Evolutionary conservation across 2,113 vertebrate species (phyloP).

Genomic region (Mustelus asterias): DNA sequence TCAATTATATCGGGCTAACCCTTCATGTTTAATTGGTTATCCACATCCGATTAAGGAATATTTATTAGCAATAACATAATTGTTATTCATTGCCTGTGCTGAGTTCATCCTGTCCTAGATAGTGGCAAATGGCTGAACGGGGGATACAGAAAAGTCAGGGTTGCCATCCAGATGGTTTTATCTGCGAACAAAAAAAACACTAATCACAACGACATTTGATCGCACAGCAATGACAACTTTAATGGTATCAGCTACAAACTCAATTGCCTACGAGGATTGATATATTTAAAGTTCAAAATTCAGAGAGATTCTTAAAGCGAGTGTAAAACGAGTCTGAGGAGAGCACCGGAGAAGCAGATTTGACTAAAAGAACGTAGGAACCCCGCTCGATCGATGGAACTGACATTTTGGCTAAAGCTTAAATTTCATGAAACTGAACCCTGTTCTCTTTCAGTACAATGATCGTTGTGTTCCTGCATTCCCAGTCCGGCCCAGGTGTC

Average conservation of each 20-base stretch:
- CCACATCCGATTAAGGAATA: neutral
- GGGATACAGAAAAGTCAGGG: neutral
- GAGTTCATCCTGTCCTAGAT: neutral
- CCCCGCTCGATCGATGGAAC: neutral
- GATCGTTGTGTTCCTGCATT: constrained; percentile 1
- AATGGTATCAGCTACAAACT: no score
- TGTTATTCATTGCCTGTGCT: neutral
- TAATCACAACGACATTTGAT: neutral
- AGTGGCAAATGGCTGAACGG: neutral
- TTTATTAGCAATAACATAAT: neutral
- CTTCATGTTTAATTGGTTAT: neutral
- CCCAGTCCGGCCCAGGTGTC: constrained; percentile 11
- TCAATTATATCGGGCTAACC: neutral
- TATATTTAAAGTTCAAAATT: no score
- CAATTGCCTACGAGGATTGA: neutral
- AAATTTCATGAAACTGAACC: constrained; percentile 11
- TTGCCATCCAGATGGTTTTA: neutral
- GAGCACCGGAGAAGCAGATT: neutral
- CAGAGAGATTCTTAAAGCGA: neutral
- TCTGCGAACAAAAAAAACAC: no score
- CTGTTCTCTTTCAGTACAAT: constrained; percentile 4
- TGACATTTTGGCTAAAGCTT: neutral
- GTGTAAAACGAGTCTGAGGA: neutral
- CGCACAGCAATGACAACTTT: neutral
- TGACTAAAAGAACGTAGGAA: neutral